Evolutionary conservation across 2,888 invertebrate genomes (phyloP), one percentile per base, ranked within the genome.

Genomic region (Clivina fossor): DNA sequence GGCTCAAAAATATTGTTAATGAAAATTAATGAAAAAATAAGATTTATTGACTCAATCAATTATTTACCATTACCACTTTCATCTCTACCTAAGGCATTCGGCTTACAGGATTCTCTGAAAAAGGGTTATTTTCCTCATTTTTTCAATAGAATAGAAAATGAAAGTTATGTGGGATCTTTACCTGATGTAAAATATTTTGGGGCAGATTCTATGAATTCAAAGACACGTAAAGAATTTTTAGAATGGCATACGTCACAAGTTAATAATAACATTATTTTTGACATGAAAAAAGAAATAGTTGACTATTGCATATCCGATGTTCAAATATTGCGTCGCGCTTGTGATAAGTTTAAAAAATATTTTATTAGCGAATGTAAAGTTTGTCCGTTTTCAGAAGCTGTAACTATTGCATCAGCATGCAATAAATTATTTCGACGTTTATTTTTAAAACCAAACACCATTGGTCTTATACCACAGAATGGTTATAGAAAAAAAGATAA

Each of bases 401-500:
- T 47, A 1, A 67, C 68, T 0, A 59, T 64, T n/a, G 61, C 63
- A 2, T 57, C 58, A 1, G 64, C 65, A 2, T 69, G 66, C 44
- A 66, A 61, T 46, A 28, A 46, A 63, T 2, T 8, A n/a, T 66
- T 55, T 38, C 24, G 63, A 5, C 58, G 60, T 19, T 64, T 67
- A 11, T 66, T 63, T 58, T 43, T 67, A n/a, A 56, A 65, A 58
- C 19, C 57, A 4, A 38, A 66, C 4, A 63, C 62, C 0, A 66
- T 68, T 15, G 67, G 63, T 4, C 57, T 68, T 2, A 61, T 69
- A n/a, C 67, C 67, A 0, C 40, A 41, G 4, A 35, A 41, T 1
- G 67, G 68, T 2, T 69, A 68, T 47, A 41, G 69, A n/a, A n/a
- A n/a, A n/a, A n/a, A 46, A 7, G 63, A 67, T 33, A 64, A 61